Conservation (phyloP, 2,888 invertebrate genomes). For the Piscicola geometra region DNA sequence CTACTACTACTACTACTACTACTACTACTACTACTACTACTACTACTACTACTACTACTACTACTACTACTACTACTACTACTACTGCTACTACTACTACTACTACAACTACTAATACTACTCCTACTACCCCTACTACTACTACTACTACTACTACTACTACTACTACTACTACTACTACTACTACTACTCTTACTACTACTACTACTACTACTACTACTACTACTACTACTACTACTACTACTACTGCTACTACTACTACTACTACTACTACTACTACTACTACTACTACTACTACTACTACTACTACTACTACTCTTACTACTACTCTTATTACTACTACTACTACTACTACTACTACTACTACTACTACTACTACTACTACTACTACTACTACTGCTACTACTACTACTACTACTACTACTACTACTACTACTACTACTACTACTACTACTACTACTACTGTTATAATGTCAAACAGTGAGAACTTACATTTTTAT, state of each 20-base stretch:
- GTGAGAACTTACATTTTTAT: too few species aligned
- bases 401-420: too few species aligned
- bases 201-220: neutral
- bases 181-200: constrained; percentile 9
- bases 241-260: too few species aligned
- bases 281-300: neutral
- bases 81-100: constrained; percentile 28
- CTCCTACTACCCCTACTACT: neutral
- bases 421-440: neutral
- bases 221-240: too few species aligned
- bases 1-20: constrained; percentile 22
- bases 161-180: neutral
- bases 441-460: neutral
- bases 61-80: constrained; percentile 25
- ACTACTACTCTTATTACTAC: too few species aligned
- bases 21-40: constrained; percentile 64
- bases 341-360: too few species aligned
- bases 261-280: neutral
- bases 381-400: too few species aligned
- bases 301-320: too few species aligned
- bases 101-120: constrained; percentile 64
- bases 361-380: too few species aligned
- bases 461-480: too few species aligned
- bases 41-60: constrained; percentile 31
- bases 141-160: neutral